phyloP scores from a whole-genome alignment of 2,888 invertebrate genomes.

The Subacronicta megacephala region DNA sequence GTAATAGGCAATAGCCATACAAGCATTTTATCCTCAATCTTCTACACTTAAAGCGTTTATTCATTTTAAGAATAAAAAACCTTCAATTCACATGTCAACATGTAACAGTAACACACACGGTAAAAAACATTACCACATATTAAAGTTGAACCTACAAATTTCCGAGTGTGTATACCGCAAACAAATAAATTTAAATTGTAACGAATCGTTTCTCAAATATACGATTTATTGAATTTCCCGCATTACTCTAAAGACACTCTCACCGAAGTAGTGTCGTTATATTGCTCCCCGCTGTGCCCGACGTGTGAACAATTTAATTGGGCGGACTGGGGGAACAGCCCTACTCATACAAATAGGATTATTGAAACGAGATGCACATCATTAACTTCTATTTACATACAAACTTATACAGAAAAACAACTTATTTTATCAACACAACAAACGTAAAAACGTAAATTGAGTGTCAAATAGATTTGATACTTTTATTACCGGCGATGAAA shows the following conservation, averaged over 20 bases:
- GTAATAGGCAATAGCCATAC: slow-evolving; percentile 39
- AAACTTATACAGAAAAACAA: slow-evolving; percentile 33
- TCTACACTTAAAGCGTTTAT: slow-evolving; percentile 18
- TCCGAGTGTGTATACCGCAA: slow-evolving; percentile 11
- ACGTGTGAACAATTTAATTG: slow-evolving; percentile 89
- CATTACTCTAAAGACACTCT: slow-evolving; percentile 62
- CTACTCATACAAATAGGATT: slow-evolving; percentile 69
- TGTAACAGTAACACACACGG: not conserved
- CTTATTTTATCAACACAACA: slow-evolving; percentile 48
- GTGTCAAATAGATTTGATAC: slow-evolving; percentile 52
- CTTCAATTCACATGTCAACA: not conserved
- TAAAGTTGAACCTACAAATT: not conserved
- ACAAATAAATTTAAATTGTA: slow-evolving; percentile 48
- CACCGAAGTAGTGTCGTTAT: slow-evolving; percentile 57
- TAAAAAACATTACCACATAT: no score
- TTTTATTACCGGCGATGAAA: slow-evolving; percentile 49
- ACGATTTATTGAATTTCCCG: slow-evolving; percentile 65
- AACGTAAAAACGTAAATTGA: slow-evolving; percentile 49
- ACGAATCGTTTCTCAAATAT: slow-evolving; percentile 60
- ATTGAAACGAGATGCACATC: slow-evolving; percentile 60
- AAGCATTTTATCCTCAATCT: slow-evolving; percentile 13
- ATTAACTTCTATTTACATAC: slow-evolving; percentile 53
- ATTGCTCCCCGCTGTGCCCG: slow-evolving; percentile 77
- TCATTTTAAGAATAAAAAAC: not conserved
- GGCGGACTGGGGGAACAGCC: slow-evolving; percentile 71